Evolutionary conservation across 2,888 invertebrate species (phyloP).

Genomic region (Exocentrus adspersus): DNA sequence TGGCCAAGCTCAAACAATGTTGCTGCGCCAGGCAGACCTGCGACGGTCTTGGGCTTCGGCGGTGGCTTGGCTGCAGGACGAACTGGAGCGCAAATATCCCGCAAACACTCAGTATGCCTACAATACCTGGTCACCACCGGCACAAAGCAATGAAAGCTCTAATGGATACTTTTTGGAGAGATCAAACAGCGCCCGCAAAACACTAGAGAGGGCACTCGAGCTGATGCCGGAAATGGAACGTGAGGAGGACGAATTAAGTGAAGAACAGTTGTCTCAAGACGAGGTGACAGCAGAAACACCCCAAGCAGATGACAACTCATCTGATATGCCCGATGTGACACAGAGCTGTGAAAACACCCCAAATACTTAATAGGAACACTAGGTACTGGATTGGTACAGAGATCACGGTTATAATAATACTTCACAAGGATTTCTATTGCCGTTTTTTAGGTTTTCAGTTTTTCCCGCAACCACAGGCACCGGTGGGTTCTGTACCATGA

Average conservation of each 20-base stretch:
- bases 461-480: slow-evolving; percentile 19
- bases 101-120: slow-evolving; percentile 81
- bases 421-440: slow-evolving; percentile 30
- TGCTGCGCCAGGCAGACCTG: slow-evolving; percentile 81
- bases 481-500: slow-evolving; percentile 42
- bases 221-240: slow-evolving; percentile 75
- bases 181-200: slow-evolving; percentile 92
- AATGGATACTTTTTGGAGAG: slow-evolving; percentile 95
- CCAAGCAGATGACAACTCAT: slow-evolving; percentile 26
- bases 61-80: slow-evolving; percentile 95
- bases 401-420: slow-evolving; percentile 24
- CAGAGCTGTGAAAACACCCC: slow-evolving; percentile 54
- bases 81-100: slow-evolving; percentile 81
- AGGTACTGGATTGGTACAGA: slow-evolving; percentile 25
- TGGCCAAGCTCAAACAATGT: slow-evolving; percentile 79
- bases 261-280: slow-evolving; percentile 60
- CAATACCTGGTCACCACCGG: slow-evolving; percentile 93
- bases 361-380: slow-evolving; percentile 39
- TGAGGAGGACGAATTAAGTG: slow-evolving; percentile 58
- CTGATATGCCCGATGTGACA: slow-evolving; percentile 56
- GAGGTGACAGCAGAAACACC: slow-evolving; percentile 41
- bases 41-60: slow-evolving; percentile 88
- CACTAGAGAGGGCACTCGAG: slow-evolving; percentile 81
- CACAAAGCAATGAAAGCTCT: slow-evolving; percentile 93
- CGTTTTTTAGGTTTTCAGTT: slow-evolving; percentile 34